phyloP scores from a whole-genome alignment of 37 sponge, comb jelly and placozoan genomes.

The Bolinopsis microptera region DNA sequence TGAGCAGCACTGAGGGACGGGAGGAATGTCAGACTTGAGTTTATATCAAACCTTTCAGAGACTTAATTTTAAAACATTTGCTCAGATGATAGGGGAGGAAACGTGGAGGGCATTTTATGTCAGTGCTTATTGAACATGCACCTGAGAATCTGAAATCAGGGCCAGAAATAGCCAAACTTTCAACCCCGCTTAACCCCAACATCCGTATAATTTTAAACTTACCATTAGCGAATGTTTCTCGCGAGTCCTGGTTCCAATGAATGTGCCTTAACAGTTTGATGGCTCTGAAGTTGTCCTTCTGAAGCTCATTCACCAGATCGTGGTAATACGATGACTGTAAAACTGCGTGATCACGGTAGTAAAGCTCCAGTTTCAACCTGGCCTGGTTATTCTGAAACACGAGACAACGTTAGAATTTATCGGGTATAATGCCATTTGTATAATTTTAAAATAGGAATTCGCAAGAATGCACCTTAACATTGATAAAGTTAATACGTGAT shows the following conservation, averaged over 20 bases:
- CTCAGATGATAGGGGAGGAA: background rate
- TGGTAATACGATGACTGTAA: conserved; percentile 9
- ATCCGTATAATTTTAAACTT: too few species aligned
- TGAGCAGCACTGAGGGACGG: conserved; percentile 13
- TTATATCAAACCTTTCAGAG: too few species aligned
- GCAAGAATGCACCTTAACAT: background rate
- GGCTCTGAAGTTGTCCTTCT: background rate
- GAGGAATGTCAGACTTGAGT: too few species aligned
- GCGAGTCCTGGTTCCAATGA: background rate
- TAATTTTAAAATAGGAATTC: background rate
- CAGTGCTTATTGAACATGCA: background rate
- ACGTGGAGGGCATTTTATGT: background rate
- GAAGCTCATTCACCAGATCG: conserved; percentile 8
- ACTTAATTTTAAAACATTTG: background rate
- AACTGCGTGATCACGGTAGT: conserved; percentile 56
- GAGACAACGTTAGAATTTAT: background rate
- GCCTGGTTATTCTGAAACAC: conserved; percentile 46
- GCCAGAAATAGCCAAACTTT: background rate
- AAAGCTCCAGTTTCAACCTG: conserved; percentile 21
- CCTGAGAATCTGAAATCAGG: background rate
- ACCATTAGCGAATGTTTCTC: conserved; percentile 39
- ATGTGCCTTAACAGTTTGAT: background rate
- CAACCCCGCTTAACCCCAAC: too few species aligned
- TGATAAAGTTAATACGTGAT: background rate
- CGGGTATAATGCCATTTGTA: background rate